Evolutionary conservation across 2,888 invertebrate genomes (phyloP).

Genomic region (Liopterus haemorrhoidalis): DNA sequence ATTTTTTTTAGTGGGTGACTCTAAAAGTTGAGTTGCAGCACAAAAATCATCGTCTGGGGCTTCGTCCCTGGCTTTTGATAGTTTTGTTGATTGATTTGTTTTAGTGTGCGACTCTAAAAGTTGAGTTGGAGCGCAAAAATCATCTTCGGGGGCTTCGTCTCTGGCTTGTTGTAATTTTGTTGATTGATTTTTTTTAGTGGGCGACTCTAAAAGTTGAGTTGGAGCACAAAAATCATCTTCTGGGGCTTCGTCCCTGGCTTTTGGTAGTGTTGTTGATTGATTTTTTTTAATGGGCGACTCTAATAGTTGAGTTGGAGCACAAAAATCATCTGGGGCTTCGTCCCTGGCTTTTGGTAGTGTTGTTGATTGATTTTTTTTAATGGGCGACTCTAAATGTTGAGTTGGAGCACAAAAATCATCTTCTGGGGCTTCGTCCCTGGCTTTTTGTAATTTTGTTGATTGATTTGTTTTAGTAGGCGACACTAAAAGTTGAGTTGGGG

Average conservation of each 20-base stretch:
- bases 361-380: neutral
- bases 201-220: slow-evolving; percentile 7
- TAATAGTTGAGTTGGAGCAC: slow-evolving; percentile 1
- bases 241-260: neutral
- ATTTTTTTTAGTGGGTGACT: no score
- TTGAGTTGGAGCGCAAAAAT: slow-evolving; percentile 7
- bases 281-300: neutral
- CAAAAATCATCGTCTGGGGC: no score
- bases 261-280: neutral
- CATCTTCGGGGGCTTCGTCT: neutral
- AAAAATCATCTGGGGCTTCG: neutral
- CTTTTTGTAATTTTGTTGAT: neutral
- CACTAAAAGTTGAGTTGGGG: neutral
- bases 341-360: neutral
- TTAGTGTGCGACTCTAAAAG: neutral
- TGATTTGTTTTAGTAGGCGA: neutral
- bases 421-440: neutral
- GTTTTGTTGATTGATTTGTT: neutral
- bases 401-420: slow-evolving; percentile 5
- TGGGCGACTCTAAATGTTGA: neutral
- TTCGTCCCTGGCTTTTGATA: no score
- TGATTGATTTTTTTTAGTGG: no score
- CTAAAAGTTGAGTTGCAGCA: slow-evolving; percentile 9
- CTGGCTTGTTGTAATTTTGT: neutral
- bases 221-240: slow-evolving; percentile 6